These are phyloP conservation scores for Drosophila merina DNA, from an alignment of 2,888 invertebrate species.

Conservation along the genomic window DNA sequence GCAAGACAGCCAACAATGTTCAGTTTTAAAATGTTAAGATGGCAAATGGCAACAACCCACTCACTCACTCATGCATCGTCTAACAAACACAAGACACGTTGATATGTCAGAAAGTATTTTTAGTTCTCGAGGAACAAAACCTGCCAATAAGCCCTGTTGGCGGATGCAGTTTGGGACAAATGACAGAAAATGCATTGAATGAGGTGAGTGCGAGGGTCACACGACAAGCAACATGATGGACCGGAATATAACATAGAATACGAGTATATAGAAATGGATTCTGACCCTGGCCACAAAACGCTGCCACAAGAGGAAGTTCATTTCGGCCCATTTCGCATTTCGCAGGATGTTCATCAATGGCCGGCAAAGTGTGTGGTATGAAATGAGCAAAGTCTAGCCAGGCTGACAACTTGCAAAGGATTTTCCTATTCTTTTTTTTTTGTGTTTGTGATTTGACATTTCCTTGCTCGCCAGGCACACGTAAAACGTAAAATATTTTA, in stretches of 20 bases:
- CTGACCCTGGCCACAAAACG: constrained; percentile 20
- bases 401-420: constrained; percentile 64
- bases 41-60: constrained; percentile 53
- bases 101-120: constrained; percentile 77
- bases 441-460: constrained; percentile 2
- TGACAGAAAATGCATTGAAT: constrained; percentile 60
- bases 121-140: constrained; percentile 74
- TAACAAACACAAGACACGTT: constrained; percentile 57
- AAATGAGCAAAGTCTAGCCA: constrained; percentile 69
- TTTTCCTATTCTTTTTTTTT: constrained; percentile 25
- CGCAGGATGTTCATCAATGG: constrained; percentile 59
- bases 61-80: constrained; percentile 14
- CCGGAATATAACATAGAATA: constrained; percentile 47
- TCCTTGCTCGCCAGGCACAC: constrained; percentile 47
- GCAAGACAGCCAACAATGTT: constrained; percentile 78
- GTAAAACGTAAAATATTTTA: constrained; percentile 68
- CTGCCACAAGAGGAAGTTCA: constrained; percentile 43
- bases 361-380: constrained; percentile 44
- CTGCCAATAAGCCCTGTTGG: constrained; percentile 70
- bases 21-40: constrained; percentile 73
- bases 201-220: constrained; percentile 26
- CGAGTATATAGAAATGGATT: constrained; percentile 45
- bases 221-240: constrained; percentile 65
- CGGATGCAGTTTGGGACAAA: constrained; percentile 75
- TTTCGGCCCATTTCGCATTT: constrained; percentile 42